Evolutionary conservation across 2,113 vertebrate species (phyloP).

Genomic region (Acanthochromis polyacanthus): DNA sequence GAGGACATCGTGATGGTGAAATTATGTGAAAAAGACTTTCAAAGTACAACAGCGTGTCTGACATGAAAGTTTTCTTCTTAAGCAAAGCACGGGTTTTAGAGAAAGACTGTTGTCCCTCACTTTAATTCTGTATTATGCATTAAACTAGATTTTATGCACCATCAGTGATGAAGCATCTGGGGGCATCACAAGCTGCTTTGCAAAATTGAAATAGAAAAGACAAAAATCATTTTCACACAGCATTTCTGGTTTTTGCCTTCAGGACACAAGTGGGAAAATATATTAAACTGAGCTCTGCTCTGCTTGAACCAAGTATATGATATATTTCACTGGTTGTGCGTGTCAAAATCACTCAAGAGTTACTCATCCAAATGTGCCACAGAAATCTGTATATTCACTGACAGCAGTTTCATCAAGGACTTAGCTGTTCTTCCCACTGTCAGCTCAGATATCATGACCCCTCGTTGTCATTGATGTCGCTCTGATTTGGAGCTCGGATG

Average conservation of each 20-base stretch:
- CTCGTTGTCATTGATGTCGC: conserved; percentile 1
- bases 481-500: not conserved
- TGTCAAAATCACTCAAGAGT: conserved; percentile 36
- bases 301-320: conserved; percentile 18
- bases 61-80: too few relatives aligned
- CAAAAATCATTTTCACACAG: conserved; percentile 9
- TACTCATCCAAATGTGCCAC: conserved; percentile 7
- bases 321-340: conserved; percentile 27
- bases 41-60: not conserved
- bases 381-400: conserved; percentile 25
- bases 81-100: conserved; percentile 10
- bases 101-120: not conserved
- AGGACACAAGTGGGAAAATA: conserved; percentile 15
- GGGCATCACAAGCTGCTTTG: not conserved
- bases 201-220: not conserved
- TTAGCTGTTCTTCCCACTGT: conserved; percentile 16
- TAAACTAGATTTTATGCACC: too few relatives aligned
- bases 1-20: not conserved
- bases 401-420: conserved; percentile 16
- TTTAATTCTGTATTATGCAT: too few relatives aligned
- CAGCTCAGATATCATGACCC: conserved; percentile 30
- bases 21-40: not conserved
- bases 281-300: conserved; percentile 11
- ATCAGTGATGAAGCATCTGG: not conserved
- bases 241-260: not conserved